Conservation (phyloP, 2,797 vertebrate species). For the Melanotaenia trifasciata region DNA sequence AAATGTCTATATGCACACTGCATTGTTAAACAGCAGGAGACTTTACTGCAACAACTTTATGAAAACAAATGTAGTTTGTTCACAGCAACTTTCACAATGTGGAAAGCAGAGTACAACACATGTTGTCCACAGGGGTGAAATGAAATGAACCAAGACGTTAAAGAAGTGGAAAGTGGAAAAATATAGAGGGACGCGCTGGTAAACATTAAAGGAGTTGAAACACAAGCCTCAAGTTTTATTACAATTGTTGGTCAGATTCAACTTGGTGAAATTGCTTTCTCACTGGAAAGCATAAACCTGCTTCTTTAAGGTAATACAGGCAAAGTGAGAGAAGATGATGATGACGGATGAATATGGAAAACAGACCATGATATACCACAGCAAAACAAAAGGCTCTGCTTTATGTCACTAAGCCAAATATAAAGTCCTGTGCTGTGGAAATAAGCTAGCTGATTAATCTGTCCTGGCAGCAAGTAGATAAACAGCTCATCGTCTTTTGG, state of each 20-base stretch:
- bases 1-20: slow-evolving; percentile 29
- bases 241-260: slow-evolving; percentile 25
- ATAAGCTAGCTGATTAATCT: slow-evolving; percentile 55
- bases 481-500: slow-evolving; percentile 19
- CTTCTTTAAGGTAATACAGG: slow-evolving; percentile 18
- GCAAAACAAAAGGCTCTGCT: slow-evolving; percentile 29
- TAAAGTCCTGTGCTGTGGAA: slow-evolving; percentile 26
- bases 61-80: slow-evolving; percentile 48
- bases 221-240: slow-evolving; percentile 42
- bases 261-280: slow-evolving; percentile 32
- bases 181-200: background rate
- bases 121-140: slow-evolving; percentile 36
- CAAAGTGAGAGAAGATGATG: slow-evolving; percentile 4
- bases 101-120: slow-evolving; percentile 41
- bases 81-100: slow-evolving; percentile 32
- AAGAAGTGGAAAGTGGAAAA: background rate
- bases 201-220: slow-evolving; percentile 25
- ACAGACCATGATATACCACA: slow-evolving; percentile 9
- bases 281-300: slow-evolving; percentile 28
- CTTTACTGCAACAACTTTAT: slow-evolving; percentile 43
- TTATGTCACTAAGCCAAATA: slow-evolving; percentile 24
- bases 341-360: slow-evolving; percentile 16
- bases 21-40: slow-evolving; percentile 51
- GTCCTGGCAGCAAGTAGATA: slow-evolving; percentile 46
- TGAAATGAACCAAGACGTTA: slow-evolving; percentile 50